Evolutionary conservation across 2,797 vertebrate species (phyloP), one percentile per base, ranked within the genome.

Genomic region (Bufotes viridis): DNA sequence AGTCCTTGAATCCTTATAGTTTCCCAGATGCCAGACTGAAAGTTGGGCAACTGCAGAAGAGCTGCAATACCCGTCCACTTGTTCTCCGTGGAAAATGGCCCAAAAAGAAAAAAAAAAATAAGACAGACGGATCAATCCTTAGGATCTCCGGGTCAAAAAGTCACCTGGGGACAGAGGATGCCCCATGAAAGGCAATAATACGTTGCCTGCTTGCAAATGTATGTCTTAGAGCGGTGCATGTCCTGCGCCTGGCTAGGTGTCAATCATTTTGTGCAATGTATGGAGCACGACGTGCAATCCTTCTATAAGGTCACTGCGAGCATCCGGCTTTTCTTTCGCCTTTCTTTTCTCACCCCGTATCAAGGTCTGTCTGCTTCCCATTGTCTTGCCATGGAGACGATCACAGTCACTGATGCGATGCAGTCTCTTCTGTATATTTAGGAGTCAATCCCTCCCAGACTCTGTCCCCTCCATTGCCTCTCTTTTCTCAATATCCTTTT

Each of bases 321-420:
- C 55, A 70, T 87, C 53, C 85, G 69, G 34, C 13, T 80, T 81
- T 53, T 83, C 74, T 55, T 78, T 53, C 22, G 74, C 74, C 55
- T 88, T 49, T 81, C 84, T 42, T 74, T 75, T 42, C 42, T 42
- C 42, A 42, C 82, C 58, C 14, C 51, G 82, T 11, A 85, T 83
- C 80, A 83, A 87, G 84, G 55, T 78, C 84, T 89, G 72, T 78
- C 53, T 57, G 88, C 63, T 42, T 81, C 60, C 72, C 88, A 86
- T 89, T 89, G 88, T 86, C 69, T 82, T 42, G n/a, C 78, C 80
- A 57, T 86, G 83, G 24, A 80, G 82, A 79, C 53, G 84, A 78
- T 82, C 57, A 42, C 42, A 42, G 24, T 63, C 81, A 78, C 74
- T 58, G 72, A 49, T 88, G 80, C 26, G 61, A 49, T 51, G 42